These are phyloP conservation scores for Bimastos eiseni DNA, from an alignment of 2,888 invertebrate species.

Conservation along the genomic window DNA sequence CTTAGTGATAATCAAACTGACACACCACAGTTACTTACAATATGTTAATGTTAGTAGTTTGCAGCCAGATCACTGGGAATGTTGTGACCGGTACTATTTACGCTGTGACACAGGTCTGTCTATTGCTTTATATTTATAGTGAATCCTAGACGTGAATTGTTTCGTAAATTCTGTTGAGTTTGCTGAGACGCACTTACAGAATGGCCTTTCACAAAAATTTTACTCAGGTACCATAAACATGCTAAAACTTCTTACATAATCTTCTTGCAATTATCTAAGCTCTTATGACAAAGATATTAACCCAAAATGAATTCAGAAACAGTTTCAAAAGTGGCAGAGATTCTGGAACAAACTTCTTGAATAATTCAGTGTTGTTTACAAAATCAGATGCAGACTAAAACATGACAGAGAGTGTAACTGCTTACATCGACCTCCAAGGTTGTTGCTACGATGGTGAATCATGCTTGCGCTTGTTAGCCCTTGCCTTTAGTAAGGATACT, in stretches of 20 bases:
- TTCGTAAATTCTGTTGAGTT: background rate
- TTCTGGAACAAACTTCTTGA: conserved; percentile 6
- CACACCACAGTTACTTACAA: too few relatives aligned
- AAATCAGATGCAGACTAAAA: background rate
- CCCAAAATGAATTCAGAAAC: background rate
- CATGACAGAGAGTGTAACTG: background rate
- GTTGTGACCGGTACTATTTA: too few relatives aligned
- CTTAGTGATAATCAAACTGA: too few relatives aligned
- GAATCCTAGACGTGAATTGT: too few relatives aligned
- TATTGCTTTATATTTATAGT: too few relatives aligned
- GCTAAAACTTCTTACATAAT: background rate
- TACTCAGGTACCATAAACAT: background rate
- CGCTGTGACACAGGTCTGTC: too few relatives aligned
- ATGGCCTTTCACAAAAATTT: background rate
- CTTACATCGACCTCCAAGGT: background rate
- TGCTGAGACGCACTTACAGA: too few relatives aligned
- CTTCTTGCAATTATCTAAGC: background rate
- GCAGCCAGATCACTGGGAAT: too few relatives aligned
- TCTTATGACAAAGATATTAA: background rate
- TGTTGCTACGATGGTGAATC: background rate
- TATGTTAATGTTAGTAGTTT: too few relatives aligned
- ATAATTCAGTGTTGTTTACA: conserved; percentile 1
- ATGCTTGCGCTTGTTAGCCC: conserved; percentile 16
- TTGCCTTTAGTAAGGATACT: background rate
- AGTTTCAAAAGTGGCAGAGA: background rate